phyloP scores from a whole-genome alignment of 1,140 invertebrate genomes.

The Dryas iulia region DNA sequence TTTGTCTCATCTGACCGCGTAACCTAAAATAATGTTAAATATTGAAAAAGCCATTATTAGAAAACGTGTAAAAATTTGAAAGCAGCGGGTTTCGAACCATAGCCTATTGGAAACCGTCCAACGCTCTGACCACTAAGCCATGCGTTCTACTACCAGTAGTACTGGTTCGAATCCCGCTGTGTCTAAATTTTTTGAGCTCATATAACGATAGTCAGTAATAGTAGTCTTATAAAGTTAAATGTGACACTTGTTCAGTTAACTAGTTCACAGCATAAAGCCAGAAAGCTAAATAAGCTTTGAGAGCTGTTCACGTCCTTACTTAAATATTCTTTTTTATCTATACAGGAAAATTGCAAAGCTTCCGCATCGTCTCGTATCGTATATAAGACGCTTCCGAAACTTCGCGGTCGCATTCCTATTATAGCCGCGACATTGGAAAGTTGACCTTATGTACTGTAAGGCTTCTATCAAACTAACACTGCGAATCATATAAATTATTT shows the following conservation, averaged over 20 bases:
- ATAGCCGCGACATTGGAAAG: constrained; percentile 11
- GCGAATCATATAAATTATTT: not conserved
- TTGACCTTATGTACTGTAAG: not conserved
- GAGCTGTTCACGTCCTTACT: not conserved
- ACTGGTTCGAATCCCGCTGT: too few species aligned
- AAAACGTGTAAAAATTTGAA: too few species aligned
- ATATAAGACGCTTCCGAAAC: constrained; percentile 5
- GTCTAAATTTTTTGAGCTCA: too few species aligned
- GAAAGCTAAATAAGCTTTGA: not conserved
- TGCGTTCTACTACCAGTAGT: too few species aligned
- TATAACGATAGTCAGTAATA: not conserved
- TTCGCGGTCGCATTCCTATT: constrained; percentile 1
- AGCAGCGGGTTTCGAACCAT: too few species aligned
- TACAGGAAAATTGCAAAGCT: not conserved
- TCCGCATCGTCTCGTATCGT: not conserved
- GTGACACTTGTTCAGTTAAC: not conserved
- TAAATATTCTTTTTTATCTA: not conserved
- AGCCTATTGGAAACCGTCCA: too few species aligned
- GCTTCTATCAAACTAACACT: not conserved
- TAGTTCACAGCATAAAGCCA: not conserved
- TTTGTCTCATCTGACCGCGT: too few species aligned
- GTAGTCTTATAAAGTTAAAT: not conserved
- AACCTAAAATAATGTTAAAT: too few species aligned
- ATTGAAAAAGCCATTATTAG: too few species aligned
- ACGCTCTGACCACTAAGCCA: too few species aligned